Percentiles rank a stretch among this genome's conserved stretches.
These are phyloP conservation scores for Acrossocheilus fasciatus DNA, from an alignment of 2,797 vertebrate genomes.

Conservation along the genomic window DNA sequence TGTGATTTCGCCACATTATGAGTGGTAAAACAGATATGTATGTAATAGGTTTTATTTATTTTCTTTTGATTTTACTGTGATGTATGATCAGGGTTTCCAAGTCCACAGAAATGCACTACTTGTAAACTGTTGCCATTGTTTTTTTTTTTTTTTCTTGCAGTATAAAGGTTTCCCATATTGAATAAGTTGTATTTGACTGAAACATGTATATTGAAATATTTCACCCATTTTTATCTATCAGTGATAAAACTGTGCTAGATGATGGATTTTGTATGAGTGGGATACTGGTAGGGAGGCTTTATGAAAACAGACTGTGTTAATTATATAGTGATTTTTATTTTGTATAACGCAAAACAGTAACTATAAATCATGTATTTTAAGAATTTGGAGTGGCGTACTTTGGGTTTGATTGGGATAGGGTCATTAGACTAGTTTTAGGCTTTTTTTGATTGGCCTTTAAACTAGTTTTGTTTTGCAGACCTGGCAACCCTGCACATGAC, in stretches of 20 bases:
- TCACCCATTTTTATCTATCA: neutral
- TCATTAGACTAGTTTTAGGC: neutral
- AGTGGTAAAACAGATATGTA: neutral
- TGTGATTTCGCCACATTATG: neutral
- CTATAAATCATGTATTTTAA: neutral
- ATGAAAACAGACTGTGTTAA: neutral
- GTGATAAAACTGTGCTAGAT: neutral
- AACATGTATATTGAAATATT: neutral
- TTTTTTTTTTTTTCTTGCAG: neutral
- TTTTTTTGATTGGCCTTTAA: neutral
- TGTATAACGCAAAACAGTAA: neutral
- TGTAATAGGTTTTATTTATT: too few species aligned
- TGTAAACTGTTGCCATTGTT: neutral
- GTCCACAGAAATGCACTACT: neutral
- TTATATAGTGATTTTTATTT: neutral
- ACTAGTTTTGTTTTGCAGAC: neutral
- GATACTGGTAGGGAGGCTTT: neutral
- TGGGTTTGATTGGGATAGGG: neutral
- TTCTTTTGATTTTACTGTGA: neutral
- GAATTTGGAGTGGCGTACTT: neutral
- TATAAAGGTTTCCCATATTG: neutral
- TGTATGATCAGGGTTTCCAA: neutral
- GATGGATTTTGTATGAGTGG: neutral
- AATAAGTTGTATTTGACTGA: neutral
- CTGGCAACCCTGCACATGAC: neutral